phyloP scores from a whole-genome alignment of 2,888 invertebrate species.

The Syrphus vitripennis region DNA sequence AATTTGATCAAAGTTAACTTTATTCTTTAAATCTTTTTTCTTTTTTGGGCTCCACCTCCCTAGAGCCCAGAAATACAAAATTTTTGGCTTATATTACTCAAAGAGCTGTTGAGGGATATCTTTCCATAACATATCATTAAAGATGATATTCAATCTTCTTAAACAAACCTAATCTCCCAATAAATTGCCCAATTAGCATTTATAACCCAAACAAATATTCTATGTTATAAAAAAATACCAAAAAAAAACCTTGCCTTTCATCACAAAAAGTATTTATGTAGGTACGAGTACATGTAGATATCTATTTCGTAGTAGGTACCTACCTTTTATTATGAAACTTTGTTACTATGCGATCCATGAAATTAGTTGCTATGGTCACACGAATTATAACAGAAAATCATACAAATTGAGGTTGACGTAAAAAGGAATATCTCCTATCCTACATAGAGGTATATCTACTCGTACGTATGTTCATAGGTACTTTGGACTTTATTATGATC shows the following conservation, averaged over 20 bases:
- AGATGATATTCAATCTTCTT: background rate
- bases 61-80: too few species aligned
- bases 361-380: slow-evolving; percentile 49
- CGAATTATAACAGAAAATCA: slow-evolving; percentile 52
- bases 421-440: background rate
- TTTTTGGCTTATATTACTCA: too few species aligned
- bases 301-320: too few species aligned
- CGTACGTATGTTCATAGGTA: background rate
- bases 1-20: too few species aligned
- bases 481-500: slow-evolving; percentile 63
- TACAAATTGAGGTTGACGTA: slow-evolving; percentile 37
- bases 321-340: too few species aligned
- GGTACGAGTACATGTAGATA: too few species aligned
- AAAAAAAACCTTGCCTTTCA: background rate
- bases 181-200: background rate
- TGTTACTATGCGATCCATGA: slow-evolving; percentile 41
- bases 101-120: too few species aligned
- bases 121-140: background rate
- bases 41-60: too few species aligned
- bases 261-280: background rate
- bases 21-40: too few species aligned
- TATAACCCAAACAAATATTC: background rate
- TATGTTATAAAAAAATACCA: background rate
- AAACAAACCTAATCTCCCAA: background rate
- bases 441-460: too few species aligned